Percentiles rank a stretch among this genome's conserved stretches.
Conservation (phyloP, 2,797 vertebrate genomes). For the Mus spretus region DNA sequence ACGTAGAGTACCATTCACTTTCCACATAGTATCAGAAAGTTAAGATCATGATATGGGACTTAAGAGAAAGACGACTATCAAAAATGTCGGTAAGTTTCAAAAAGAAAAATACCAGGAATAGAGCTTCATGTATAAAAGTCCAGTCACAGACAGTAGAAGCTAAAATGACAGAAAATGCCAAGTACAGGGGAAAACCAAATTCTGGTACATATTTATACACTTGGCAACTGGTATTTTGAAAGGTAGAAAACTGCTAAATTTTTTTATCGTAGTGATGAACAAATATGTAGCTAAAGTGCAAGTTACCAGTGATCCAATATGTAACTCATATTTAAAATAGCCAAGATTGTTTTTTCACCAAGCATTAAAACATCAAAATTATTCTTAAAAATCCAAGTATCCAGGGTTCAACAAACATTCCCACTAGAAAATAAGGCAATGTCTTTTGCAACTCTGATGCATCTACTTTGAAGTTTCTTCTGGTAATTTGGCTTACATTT, state of each 20-base stretch:
- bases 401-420: neutral
- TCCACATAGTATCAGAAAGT: neutral
- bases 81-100: neutral
- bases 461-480: neutral
- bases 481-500: neutral
- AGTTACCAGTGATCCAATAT: neutral
- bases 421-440: neutral
- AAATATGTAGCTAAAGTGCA: neutral
- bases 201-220: neutral
- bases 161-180: neutral
- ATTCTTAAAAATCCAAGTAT: neutral
- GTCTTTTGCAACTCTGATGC: neutral
- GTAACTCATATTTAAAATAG: neutral
- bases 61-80: neutral
- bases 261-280: neutral
- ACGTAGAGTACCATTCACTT: neutral
- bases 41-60: neutral
- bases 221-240: conserved; percentile 38
- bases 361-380: conserved; percentile 2
- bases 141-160: neutral
- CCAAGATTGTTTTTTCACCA: neutral
- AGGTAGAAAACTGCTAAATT: neutral
- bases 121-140: neutral
- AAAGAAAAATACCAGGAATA: neutral
- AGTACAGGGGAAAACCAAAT: neutral